Evolutionary conservation across 2,797 vertebrate genomes (phyloP).

Genomic region (Liparis tanakae): DNA sequence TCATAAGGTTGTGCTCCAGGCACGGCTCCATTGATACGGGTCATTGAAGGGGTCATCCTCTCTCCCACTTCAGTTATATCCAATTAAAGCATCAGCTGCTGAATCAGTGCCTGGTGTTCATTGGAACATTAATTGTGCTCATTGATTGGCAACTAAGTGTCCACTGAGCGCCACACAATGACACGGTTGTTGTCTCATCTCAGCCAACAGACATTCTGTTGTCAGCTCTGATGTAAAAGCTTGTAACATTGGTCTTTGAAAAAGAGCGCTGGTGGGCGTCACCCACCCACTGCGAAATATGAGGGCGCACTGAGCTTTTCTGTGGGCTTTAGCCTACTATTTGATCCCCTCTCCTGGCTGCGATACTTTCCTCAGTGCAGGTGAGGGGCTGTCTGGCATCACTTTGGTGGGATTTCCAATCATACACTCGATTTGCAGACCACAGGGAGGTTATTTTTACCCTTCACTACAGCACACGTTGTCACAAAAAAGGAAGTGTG

Average conservation of each 20-base stretch:
- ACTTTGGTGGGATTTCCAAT: conserved; percentile 60
- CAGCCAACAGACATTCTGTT: conserved; percentile 35
- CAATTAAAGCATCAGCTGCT: conserved; percentile 73
- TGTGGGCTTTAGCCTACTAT: conserved; percentile 20
- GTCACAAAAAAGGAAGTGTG: background rate
- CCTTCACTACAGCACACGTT: conserved; percentile 28
- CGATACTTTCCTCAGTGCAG: conserved; percentile 29
- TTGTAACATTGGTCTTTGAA: conserved; percentile 28
- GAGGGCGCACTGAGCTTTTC: conserved; percentile 18
- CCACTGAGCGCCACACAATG: conserved; percentile 55
- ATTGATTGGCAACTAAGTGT: conserved; percentile 70
- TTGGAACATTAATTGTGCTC: conserved; percentile 68
- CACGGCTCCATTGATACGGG: conserved; percentile 73
- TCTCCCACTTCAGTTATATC: conserved; percentile 71
- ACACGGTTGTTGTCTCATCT: conserved; percentile 48
- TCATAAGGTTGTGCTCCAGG: conserved; percentile 72
- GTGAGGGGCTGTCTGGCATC: conserved; percentile 45
- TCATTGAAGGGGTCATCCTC: conserved; percentile 74
- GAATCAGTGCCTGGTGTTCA: conserved; percentile 66
- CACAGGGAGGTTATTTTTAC: conserved; percentile 37
- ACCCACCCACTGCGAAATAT: conserved; percentile 15
- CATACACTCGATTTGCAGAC: conserved; percentile 57
- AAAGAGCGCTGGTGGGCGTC: conserved; percentile 16
- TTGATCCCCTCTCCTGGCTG: conserved; percentile 33
- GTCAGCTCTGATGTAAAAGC: conserved; percentile 41